Evolutionary conservation across 2,797 vertebrate species (phyloP), one percentile per base, ranked within the genome.

Genomic region (Leuciscus waleckii): DNA sequence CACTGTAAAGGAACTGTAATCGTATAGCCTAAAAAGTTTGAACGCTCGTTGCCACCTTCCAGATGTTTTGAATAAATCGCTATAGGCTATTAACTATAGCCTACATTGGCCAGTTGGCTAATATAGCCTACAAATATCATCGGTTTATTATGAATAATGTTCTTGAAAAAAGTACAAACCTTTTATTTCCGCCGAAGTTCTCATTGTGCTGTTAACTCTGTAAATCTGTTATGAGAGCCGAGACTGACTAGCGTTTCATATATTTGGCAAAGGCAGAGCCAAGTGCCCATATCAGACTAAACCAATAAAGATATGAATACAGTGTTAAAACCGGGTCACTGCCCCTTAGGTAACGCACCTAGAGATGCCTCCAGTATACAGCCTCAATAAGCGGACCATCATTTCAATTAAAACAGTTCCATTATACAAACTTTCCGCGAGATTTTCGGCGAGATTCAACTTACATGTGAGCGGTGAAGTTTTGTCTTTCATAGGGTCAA

Each of bases 401-500:
- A 10, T 41, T 26, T 10, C 35, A 43, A 63, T 39, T 49, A 82
- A 68, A 49, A 75, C 39, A 11, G 29, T 61, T 17, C 7, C 23
- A 43, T 23, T 35, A 61, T n/a, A 51, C 35, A 35, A 14, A 21
- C 7, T 23, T 37, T 35, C 23, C 68, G 19, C 29, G n/a, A 63
- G 5, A 9, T 23, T 23, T 23, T 69, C 46, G 5, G 16, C 13
- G 10, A 41, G n/a, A 21, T 54, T 16, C 5, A 26, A 95, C 95
- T 95, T 90, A 96, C 95, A 94, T 13, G 94, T 93, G 90, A 94
- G 77, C 41, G 90, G 35, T 77, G 92, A 90, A 4, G 93, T 92
- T 93, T 92, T 95, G 90, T 94, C 95, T 95, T 95, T 95, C 95
- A 95, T 95, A 56, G 19, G 79, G 85, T 35, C 81, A 37, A 32